Base-by-base conservation (phyloP, 2,888 invertebrate species). In the Pilophorus perplexus region DNA sequence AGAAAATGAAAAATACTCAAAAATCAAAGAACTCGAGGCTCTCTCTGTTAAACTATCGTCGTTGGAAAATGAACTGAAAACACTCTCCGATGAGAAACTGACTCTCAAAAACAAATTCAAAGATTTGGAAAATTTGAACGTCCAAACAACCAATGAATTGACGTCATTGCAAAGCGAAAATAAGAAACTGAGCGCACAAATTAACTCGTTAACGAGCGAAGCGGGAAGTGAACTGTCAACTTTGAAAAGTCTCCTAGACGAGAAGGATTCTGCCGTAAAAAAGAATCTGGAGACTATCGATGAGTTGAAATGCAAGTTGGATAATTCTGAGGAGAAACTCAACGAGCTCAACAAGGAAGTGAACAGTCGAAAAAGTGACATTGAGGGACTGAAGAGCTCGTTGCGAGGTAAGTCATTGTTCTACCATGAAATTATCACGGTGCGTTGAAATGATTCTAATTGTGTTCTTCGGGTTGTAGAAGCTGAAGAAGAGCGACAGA, bases 1-100 rank as follows among this genome's bases (percentile, higher is more conserved):
- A 40, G 80, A 80, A 74, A 75, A 76, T 67, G 76, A 77, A 67
- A 79, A 79, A 72, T 79, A 79, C 69, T 76, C 16, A 40, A 74
- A 69, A 75, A 77, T 48, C 4, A 62, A 48, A 23, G 33, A 46
- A 28, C 6, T 60, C 10, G 44, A 60, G 1, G 22, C 60, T 10
- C 48, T 62, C 20, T 12, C 14, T 12, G n/a, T 16, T 8, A 28
- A 68, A 38, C 14, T 68, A 10, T 33, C 52, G 10, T 22, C 54
- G 5, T 22, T 68, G 3, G 59, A 57, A 40, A 38, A 48, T 10
- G 48, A 59, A 66, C 71, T 81, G 12, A 77, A 79, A 18, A 44
- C 25, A 18, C 25, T 62, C 42, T 14, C 46, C 27, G 18, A 28
- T 16, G 66, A 62, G 38, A 69, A 68, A 20, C 46, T 27, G n/a